Evolutionary conservation across 2,113 vertebrate genomes (phyloP), one percentile per base, ranked within the genome.

Genomic region (Pycnonotus jocosus): DNA sequence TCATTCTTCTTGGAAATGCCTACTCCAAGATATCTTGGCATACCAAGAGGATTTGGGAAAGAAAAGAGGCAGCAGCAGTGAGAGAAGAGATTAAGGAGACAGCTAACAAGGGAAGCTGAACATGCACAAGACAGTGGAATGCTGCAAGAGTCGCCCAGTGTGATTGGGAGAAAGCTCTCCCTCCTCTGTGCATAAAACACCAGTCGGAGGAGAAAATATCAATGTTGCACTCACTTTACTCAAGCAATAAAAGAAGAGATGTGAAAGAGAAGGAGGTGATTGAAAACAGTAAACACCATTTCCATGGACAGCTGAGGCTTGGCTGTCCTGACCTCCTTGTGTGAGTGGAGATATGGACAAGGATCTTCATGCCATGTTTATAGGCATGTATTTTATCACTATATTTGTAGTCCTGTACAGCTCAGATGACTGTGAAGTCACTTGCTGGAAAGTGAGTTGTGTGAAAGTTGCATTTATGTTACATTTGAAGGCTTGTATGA

Each of bases 351-450:
- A 40, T 33, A 37, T 11, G 20, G n/a, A 57, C 53, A 40, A 64
- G 38, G n/a, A 60, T 57, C 31, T 70, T 74, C 21, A 21, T 24
- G 11, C 22, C 35, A 23, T 38, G 37, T 45, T 47, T 51, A 47
- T 7, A 10, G 25, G 12, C 11, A 7, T 3, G 0, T n/a, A 23
- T 70, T 88, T 88, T 45, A 19, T 45, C 28, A 42, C 12, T 80
- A 0, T 48, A 8, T 53, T 57, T 80, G 35, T 70, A 47, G 18
- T 27, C 6, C 5, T 54, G 0, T 37, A 28, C 22, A 70, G 7
- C 42, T 88, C 45, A 76, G 33, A 44, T 31, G 40, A 12, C 25
- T 64, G 0, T 23, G 54, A 86, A 90, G 45, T 80, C 38, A 38
- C 13, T 7, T 42, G 27, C 23, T 86, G 58, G 20, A 88, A 82